Base-by-base conservation (phyloP, 1,140 invertebrate species). In the Drosophila nigromelanica region DNA sequence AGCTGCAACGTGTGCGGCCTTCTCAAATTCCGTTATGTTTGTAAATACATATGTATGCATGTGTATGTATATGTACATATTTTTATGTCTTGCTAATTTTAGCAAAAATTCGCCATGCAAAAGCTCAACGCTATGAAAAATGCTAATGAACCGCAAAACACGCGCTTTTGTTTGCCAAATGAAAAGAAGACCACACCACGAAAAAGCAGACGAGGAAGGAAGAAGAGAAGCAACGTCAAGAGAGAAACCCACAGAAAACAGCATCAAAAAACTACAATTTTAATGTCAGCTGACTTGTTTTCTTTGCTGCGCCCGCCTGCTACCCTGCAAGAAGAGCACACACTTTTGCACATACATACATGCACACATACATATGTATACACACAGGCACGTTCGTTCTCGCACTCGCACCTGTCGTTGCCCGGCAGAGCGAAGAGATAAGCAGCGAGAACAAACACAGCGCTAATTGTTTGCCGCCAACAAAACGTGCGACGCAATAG, bases 211-310 rank as follows among this genome's bases (percentile, higher is more conserved):
- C 47, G 51, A 66, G 30, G 15, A 51, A 42, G 7, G 39, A 64
- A 33, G 33, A 45, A 4, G 33, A 58, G 10, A 47, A 72, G 42
- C 8, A 35, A 27, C 4, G 27, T 0, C 27, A 27, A 27, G 27
- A 4, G 24, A 27, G 27, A 27, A 6, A 59, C 30, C n/a, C 11
- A 33, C 24, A 5, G 27, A 33, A 48, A 55, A 51, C 40, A 45
- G n/a, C 58, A 70, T 27, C 50, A 39, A 33, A 14, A 61, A 76
- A 66, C 73, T 76, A 60, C 50, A 72, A 66, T 79, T 76, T 68
- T 73, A 69, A 74, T 66, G 79, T 87, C 83, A 87, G 82, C 82
- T 87, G 83, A 82, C 83, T 74, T 55, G 61, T 69, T 74, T 73
- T 69, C 60, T 73, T 59, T 37, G 42, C 35, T 21, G 6, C 8